These are phyloP conservation scores for Suricata suricatta DNA, from an alignment of 2,113 vertebrate genomes.

Conservation along the genomic window DNA sequence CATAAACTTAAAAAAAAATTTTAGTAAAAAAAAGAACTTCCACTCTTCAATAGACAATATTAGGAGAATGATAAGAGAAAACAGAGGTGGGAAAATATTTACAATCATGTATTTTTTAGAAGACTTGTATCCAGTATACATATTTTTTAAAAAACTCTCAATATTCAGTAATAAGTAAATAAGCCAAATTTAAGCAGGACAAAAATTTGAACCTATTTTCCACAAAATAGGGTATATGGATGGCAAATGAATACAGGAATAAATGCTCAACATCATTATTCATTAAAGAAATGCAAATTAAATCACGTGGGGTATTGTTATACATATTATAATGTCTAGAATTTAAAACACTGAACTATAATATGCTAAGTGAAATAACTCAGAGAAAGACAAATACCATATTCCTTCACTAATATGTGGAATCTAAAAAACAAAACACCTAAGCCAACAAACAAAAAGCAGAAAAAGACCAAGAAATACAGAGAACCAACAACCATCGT, in stretches of 20 bases:
- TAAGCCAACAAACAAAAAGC: no score
- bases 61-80: neutral
- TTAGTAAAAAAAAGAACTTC: neutral
- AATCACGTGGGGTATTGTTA: neutral
- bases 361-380: neutral
- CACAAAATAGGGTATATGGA: neutral
- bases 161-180: neutral
- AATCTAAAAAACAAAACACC: no score
- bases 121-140: neutral
- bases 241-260: neutral
- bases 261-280: neutral
- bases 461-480: no score
- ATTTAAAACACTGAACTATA: neutral
- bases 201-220: neutral
- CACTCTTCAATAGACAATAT: neutral
- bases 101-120: neutral
- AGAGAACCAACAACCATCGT: no score
- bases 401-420: no score
- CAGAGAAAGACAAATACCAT: no score
- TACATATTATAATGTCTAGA: neutral
- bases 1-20: no score
- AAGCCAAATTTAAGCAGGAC: neutral
- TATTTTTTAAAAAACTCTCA: neutral
- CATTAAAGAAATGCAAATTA: neutral
- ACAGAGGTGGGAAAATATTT: neutral